Evolutionary conservation across 2,113 vertebrate genomes (phyloP).

Genomic region (Pagrus major): DNA sequence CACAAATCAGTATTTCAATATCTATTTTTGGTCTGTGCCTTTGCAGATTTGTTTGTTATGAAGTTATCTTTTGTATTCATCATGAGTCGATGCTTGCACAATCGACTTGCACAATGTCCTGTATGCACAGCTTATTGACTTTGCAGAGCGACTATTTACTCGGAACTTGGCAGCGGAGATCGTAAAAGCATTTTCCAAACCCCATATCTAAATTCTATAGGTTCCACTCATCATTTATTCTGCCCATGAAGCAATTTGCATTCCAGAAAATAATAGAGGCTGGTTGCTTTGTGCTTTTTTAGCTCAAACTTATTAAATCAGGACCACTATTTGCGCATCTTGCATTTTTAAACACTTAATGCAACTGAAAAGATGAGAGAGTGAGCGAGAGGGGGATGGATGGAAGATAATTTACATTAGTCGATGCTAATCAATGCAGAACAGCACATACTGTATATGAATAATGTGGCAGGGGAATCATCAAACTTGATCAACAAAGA

Average conservation of each 20-base stretch:
- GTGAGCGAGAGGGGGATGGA: background rate
- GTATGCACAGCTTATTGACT: constrained; percentile 29
- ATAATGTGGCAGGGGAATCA: constrained; percentile 2
- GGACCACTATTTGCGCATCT: constrained; percentile 10
- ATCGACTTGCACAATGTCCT: too few species aligned
- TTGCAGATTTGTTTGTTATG: constrained; percentile 18
- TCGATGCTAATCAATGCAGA: constrained; percentile 19
- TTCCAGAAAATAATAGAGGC: constrained; percentile 18
- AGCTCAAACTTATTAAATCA: constrained; percentile 27
- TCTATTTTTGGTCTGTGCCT: background rate
- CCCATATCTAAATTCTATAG: constrained; percentile 37
- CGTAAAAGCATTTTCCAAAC: constrained; percentile 22
- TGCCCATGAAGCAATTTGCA: constrained; percentile 35
- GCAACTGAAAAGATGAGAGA: background rate
- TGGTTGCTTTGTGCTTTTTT: constrained; percentile 11
- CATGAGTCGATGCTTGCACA: background rate
- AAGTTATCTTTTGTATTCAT: constrained; percentile 22
- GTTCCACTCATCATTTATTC: constrained; percentile 44
- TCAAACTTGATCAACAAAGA: constrained; percentile 40
- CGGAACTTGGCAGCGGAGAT: constrained; percentile 15
- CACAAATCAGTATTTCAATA: background rate
- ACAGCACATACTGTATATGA: constrained; percentile 13
- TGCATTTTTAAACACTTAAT: constrained; percentile 24
- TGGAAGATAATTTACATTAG: background rate
- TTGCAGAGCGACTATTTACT: constrained; percentile 21